Evolutionary conservation across 2,888 invertebrate genomes (phyloP), one percentile per base, ranked within the genome.

Genomic region (Phrixothrix hirtus): DNA sequence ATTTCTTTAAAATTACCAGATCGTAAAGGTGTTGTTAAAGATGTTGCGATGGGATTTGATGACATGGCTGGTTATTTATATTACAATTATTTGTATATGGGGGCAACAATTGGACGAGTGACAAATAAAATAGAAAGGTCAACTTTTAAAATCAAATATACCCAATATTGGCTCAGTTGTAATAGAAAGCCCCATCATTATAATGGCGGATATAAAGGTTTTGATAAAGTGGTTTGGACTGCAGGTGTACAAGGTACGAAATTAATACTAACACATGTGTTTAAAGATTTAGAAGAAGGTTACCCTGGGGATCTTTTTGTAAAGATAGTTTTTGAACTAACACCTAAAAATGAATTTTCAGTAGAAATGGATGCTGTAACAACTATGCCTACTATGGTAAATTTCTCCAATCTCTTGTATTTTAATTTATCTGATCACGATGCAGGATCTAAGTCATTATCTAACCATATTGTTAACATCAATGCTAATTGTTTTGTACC

Each of bases 401-500:
- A 92, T 73, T 75, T 97, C 43, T 91, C 92, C 38, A 90, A 89
- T 73, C 86, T 93, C 62, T 82, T 88, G 0, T 96, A 89, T 73
- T 95, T 95, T 74, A 97, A 97, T 76, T 79, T 97, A 29, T 91
- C 86, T 27, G 95, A 95, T 7, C 92, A 95, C 75, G 87, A 88
- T 31, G 67, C 83, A 2, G 89, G 89, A 1, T 71, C 79, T 0
- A 78, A 80, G 2, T 80, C 81, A 41, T 70, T 89, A 52, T 81
- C 82, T 59, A 84, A 86, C 10, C 91, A 92, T 69, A 77, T 80
- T 14, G 74, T 92, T n/a, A 81, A 81, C 3, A 79, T 95, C 27
- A 88, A 88, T 67, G 89, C 90, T 2, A 88, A 91, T 70, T 83
- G 84, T 58, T 89, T 85, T 67, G 88, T 89, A 0, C 83, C 81